These are phyloP conservation scores for Datnioides undecimradiatus DNA, from an alignment of 2,113 vertebrate genomes.

Conservation along the genomic window DNA sequence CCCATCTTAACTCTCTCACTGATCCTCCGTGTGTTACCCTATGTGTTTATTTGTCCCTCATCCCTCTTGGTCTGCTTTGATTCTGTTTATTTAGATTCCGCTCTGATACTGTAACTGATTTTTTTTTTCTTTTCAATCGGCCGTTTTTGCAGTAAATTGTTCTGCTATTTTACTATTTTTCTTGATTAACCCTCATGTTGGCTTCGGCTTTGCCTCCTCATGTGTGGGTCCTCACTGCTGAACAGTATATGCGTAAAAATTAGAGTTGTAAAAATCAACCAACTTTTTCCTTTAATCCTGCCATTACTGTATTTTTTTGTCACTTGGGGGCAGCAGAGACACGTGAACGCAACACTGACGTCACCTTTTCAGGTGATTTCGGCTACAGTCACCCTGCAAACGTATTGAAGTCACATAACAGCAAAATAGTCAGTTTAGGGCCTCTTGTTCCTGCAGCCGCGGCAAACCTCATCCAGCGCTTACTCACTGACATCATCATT, in stretches of 20 bases:
- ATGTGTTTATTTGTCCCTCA: slow-evolving; percentile 45
- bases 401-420: too few relatives aligned
- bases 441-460: too few relatives aligned
- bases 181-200: not conserved
- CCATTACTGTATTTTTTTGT: not conserved
- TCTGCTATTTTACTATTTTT: not conserved
- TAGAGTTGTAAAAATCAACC: not conserved
- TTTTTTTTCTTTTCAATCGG: not conserved
- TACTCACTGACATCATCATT: not conserved
- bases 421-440: too few relatives aligned
- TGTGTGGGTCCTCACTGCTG: not conserved
- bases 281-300: not conserved
- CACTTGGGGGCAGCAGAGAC: not conserved
- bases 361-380: not conserved
- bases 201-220: not conserved
- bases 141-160: not conserved
- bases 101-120: not conserved
- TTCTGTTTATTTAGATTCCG: not conserved
- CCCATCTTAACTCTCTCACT: slow-evolving; percentile 65
- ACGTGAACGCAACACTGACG: not conserved
- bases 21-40: slow-evolving; percentile 36
- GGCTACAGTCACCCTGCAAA: too few relatives aligned
- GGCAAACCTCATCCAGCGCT: not conserved
- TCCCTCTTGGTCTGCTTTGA: not conserved
- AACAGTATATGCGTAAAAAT: not conserved